Conservation (phyloP, 2,888 invertebrate genomes). For the Drosophila neutralis region DNA sequence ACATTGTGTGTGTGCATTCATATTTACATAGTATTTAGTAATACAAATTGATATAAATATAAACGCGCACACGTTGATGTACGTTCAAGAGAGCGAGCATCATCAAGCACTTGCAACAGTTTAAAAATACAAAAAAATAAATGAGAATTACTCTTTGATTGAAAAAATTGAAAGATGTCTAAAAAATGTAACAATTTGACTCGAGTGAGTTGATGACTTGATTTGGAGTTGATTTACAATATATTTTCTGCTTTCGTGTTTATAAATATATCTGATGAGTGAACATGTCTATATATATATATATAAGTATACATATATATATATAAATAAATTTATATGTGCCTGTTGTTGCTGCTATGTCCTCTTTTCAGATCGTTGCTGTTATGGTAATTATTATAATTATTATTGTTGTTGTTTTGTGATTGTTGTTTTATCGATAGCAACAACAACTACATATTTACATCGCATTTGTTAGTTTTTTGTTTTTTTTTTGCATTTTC, state of each 20-base stretch:
- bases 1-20: conserved; percentile 1
- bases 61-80: background rate
- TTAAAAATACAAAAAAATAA: conserved; percentile 28
- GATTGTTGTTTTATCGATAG: conserved; percentile 26
- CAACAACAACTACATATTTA: conserved; percentile 77
- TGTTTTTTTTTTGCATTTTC: conserved; percentile 62
- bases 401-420: conserved; percentile 30
- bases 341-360: conserved; percentile 51
- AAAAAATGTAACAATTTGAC: conserved; percentile 34
- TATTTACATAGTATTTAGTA: background rate
- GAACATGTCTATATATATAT: conserved; percentile 16
- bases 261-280: conserved; percentile 31
- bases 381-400: conserved; percentile 20
- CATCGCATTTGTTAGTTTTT: conserved; percentile 68
- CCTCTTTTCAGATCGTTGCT: conserved; percentile 20
- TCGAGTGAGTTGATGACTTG: conserved; percentile 31
- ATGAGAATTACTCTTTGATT: conserved; percentile 4
- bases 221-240: conserved; percentile 31
- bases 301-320: conserved; percentile 24
- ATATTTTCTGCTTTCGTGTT: conserved; percentile 22
- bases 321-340: conserved; percentile 42
- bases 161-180: conserved; percentile 17
- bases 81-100: conserved; percentile 19
- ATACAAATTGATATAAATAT: background rate
- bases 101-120: conserved; percentile 29